Percentiles rank a stretch among this genome's conserved stretches.
Conservation (phyloP, 1,140 invertebrate species). For the Bombus balteatus region DNA sequence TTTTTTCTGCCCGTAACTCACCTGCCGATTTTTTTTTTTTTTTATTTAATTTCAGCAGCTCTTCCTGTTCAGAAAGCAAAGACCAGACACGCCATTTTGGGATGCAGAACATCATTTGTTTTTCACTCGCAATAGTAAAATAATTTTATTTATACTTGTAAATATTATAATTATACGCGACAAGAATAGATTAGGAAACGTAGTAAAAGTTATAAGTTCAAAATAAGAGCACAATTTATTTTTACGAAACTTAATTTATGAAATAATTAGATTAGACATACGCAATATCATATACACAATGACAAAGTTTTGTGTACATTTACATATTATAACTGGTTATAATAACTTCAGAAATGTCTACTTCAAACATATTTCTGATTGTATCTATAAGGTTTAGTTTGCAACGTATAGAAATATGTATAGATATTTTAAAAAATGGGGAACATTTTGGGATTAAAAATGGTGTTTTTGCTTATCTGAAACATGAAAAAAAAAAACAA, state of each 20-base stretch:
- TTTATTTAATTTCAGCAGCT: slow-evolving; percentile 40
- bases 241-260: slow-evolving; percentile 17
- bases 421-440: too few species aligned
- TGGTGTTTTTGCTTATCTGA: too few species aligned
- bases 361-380: neutral
- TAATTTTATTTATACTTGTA: neutral
- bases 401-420: neutral
- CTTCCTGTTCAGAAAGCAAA: slow-evolving; percentile 6
- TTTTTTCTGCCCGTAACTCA: slow-evolving; percentile 28
- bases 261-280: neutral
- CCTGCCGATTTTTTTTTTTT: slow-evolving; percentile 27
- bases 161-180: neutral
- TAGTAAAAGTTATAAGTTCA: slow-evolving; percentile 11
- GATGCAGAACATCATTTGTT: slow-evolving; percentile 16
- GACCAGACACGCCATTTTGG: slow-evolving; percentile 23
- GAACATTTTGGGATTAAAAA: too few species aligned
- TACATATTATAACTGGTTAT: slow-evolving; percentile 11
- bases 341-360: neutral
- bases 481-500: neutral
- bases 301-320: neutral
- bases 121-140: neutral
- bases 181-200: neutral
- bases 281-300: neutral
- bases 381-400: slow-evolving; percentile 1
- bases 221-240: slow-evolving; percentile 58